These are phyloP conservation scores for Halyomorpha halys DNA, from an alignment of 1,140 invertebrate species.

Conservation along the genomic window DNA sequence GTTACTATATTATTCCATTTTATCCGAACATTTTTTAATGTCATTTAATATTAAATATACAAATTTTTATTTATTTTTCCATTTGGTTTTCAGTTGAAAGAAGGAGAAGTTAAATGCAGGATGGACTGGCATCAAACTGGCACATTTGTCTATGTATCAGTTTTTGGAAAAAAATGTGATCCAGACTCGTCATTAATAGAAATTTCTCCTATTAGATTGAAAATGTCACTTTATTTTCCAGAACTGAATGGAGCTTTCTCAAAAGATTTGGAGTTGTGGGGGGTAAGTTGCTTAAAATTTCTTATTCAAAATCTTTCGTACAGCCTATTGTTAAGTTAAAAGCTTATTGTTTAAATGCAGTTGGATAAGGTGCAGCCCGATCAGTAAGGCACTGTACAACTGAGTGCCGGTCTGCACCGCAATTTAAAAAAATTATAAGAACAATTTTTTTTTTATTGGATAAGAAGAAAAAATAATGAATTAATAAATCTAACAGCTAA, in stretches of 20 bases:
- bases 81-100: constrained; percentile 30
- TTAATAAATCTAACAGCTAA: too few relatives aligned
- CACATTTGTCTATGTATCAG: constrained; percentile 65
- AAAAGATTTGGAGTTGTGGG: constrained; percentile 70
- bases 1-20: constrained; percentile 35
- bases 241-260: constrained; percentile 66
- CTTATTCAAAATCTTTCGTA: too few relatives aligned
- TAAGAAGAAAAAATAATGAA: too few relatives aligned
- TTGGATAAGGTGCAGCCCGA: too few relatives aligned
- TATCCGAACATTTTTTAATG: neutral
- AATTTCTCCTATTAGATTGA: constrained; percentile 73
- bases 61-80: constrained; percentile 16
- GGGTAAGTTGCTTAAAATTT: constrained; percentile 65
- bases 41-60: too few relatives aligned
- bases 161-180: constrained; percentile 85
- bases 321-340: too few relatives aligned
- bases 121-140: constrained; percentile 91
- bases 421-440: too few relatives aligned
- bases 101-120: constrained; percentile 60
- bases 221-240: constrained; percentile 66
- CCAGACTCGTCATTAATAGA: constrained; percentile 63
- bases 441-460: too few relatives aligned
- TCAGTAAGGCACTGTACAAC: too few relatives aligned
- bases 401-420: too few relatives aligned
- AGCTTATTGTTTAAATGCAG: too few relatives aligned